phyloP scores from a whole-genome alignment of 2,797 vertebrate genomes.

The Pangasius djambal region DNA sequence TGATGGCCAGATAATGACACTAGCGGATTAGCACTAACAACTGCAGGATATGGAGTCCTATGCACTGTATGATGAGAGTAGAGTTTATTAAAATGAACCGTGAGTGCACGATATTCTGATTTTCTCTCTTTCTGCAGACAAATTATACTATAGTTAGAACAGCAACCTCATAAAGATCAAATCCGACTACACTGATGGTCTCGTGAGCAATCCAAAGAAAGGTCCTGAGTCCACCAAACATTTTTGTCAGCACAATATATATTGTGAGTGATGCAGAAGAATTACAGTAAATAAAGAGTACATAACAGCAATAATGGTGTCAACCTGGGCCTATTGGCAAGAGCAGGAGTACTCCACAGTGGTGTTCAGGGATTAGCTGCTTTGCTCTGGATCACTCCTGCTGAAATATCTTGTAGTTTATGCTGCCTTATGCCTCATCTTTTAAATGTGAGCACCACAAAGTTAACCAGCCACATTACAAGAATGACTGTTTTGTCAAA shows the following conservation, averaged over 20 bases:
- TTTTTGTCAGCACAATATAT: background rate
- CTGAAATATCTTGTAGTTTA: background rate
- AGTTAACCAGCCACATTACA: background rate
- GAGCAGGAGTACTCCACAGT: background rate
- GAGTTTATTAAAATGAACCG: background rate
- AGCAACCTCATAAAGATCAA: background rate
- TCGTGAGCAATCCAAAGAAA: background rate
- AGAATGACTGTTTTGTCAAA: background rate
- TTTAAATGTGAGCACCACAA: background rate
- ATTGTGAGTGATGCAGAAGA: no score
- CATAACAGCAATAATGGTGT: background rate
- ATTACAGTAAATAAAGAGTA: background rate
- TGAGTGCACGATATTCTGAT: background rate
- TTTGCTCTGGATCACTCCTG: background rate
- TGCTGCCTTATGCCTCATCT: background rate
- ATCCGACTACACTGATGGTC: background rate
- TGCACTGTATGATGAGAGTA: background rate
- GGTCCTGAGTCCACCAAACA: background rate
- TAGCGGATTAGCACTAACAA: conserved; percentile 37
- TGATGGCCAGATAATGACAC: conserved; percentile 47
- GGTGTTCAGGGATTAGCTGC: background rate
- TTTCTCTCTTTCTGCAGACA: background rate
- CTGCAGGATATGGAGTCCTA: conserved; percentile 29
- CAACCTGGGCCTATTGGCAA: no score
- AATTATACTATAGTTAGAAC: background rate